Evolutionary conservation across 2,113 vertebrate species (phyloP).

Genomic region (Mormyrus iriodes): DNA sequence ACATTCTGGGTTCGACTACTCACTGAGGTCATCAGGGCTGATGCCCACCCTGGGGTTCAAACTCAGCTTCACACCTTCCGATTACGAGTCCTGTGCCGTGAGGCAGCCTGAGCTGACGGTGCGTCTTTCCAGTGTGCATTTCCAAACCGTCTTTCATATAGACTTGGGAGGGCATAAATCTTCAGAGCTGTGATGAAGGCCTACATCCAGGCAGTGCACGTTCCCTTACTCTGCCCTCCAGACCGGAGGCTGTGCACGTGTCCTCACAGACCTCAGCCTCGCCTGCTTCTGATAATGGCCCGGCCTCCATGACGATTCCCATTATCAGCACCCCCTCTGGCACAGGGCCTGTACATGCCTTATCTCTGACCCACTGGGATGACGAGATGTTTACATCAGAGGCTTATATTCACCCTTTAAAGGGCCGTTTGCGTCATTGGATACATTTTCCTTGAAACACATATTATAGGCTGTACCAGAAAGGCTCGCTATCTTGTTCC

Average conservation of each 20-base stretch:
- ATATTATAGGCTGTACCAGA: neutral
- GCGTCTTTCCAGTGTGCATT: neutral
- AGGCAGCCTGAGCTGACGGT: neutral
- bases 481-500: neutral
- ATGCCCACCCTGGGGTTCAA: neutral
- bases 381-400: conserved; percentile 9
- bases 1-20: neutral
- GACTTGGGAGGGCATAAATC: neutral
- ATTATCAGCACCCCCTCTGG: neutral
- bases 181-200: neutral
- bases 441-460: neutral
- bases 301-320: neutral
- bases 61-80: neutral
- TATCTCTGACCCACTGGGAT: conserved; percentile 52
- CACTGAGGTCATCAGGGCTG: neutral
- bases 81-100: neutral
- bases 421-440: neutral
- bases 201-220: too few species aligned
- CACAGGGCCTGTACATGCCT: conserved; percentile 33
- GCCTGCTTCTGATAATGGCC: neutral
- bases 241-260: neutral
- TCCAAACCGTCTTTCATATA: neutral
- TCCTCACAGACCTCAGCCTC: neutral
- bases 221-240: neutral
- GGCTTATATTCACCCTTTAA: neutral